Conservation (phyloP, 2,797 vertebrate species). For the Amblyraja radiata region DNA sequence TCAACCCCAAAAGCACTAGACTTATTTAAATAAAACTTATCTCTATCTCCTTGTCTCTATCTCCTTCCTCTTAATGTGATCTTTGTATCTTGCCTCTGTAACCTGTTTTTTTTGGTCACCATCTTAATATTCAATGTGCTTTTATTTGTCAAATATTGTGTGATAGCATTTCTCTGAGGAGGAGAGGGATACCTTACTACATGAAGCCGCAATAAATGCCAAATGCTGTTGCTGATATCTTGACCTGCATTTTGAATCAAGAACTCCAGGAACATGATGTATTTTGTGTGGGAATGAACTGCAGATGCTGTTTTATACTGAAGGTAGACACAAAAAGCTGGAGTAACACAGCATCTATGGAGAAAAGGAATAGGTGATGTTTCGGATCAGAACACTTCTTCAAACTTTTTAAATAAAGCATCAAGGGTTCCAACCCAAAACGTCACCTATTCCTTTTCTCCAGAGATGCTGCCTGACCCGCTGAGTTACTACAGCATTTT, state of each 20-base stretch:
- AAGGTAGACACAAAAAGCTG: too few species aligned
- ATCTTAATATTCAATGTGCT: not conserved
- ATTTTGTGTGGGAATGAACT: not conserved
- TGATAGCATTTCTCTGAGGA: not conserved
- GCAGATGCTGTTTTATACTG: too few species aligned
- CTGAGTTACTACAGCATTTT: too few species aligned
- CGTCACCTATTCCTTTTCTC: too few species aligned
- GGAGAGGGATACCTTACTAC: not conserved
- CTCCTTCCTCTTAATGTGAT: not conserved
- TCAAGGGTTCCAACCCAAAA: too few species aligned
- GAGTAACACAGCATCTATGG: too few species aligned
- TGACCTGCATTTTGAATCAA: not conserved
- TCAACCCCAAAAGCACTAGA: not conserved
- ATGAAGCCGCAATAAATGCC: not conserved
- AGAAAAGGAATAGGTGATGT: too few species aligned
- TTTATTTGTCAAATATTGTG: not conserved
- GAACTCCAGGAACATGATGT: not conserved
- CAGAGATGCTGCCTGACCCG: too few species aligned
- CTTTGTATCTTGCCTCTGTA: not conserved
- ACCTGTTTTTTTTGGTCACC: not conserved
- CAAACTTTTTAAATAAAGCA: too few species aligned
- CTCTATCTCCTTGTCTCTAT: not conserved
- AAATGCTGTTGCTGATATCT: not conserved
- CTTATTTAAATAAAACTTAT: not conserved
- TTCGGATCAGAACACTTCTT: too few species aligned